A percentile compares a stretch with the other conserved stretches of the same genome.
Conservation (phyloP, 1,140 invertebrate species). For the Aphelenchoides besseyi region DNA sequence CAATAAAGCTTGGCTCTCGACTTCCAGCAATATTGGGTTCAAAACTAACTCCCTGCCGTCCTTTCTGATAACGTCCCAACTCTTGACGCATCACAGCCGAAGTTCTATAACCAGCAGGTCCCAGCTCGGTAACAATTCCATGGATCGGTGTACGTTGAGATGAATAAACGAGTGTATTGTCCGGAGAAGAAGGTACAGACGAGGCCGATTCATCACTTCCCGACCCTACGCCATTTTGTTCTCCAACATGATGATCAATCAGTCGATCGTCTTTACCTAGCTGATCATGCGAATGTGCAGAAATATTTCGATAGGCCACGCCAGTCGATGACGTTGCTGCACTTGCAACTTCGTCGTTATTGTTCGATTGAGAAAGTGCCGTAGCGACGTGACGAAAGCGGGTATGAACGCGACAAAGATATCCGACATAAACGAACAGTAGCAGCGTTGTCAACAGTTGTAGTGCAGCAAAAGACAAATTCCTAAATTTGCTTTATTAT, state of each 20-base stretch:
- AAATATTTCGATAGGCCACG: conserved; percentile 15
- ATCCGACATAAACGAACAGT: conserved; percentile 14
- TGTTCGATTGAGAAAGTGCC: neutral
- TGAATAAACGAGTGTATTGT: neutral
- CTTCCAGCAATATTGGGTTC: neutral
- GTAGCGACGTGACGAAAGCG: neutral
- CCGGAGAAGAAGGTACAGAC: neutral
- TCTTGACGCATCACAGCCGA: conserved; percentile 17
- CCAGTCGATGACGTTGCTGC: conserved; percentile 19
- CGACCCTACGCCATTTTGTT: neutral
- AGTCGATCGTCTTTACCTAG: neutral
- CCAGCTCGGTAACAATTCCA: neutral
- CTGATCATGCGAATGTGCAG: neutral
- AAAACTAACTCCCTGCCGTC: conserved; percentile 11
- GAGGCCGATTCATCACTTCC: neutral
- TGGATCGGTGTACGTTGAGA: neutral
- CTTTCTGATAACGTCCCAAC: neutral
- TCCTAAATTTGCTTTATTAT: neutral
- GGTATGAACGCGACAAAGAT: conserved; percentile 5
- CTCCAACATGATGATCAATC: too few species aligned
- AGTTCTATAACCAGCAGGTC: neutral
- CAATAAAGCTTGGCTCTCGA: neutral
- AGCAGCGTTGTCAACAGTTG: conserved; percentile 5
- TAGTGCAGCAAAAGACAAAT: conserved; percentile 1
- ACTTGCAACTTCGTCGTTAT: neutral